Conservation (phyloP, 2,797 vertebrate species). For the Austrolebias charrua region DNA sequence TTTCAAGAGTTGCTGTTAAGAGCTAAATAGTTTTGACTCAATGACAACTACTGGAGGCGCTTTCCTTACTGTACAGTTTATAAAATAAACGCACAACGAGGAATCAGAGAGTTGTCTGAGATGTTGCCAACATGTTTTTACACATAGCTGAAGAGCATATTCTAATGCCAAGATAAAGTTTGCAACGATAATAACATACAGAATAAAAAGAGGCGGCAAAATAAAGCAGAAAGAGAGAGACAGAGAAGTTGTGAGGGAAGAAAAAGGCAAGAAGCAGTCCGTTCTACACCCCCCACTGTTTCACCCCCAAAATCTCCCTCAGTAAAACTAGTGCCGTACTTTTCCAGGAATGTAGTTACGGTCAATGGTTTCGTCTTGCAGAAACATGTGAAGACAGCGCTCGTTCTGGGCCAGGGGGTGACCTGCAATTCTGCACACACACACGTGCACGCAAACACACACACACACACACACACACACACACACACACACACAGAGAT, state of each 20-base stretch:
- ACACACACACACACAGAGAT: constrained; percentile 7
- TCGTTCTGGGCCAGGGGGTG: constrained; percentile 99
- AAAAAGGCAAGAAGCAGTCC: constrained; percentile 45
- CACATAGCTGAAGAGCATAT: constrained; percentile 29
- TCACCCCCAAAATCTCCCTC: constrained; percentile 45
- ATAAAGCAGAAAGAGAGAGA: constrained; percentile 45
- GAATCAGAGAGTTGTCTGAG: constrained; percentile 34
- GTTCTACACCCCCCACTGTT: constrained; percentile 34
- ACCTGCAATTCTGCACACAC: constrained; percentile 96
- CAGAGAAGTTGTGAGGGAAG: constrained; percentile 28
- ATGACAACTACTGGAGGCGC: constrained; percentile 21
- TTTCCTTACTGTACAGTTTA: constrained; percentile 46
- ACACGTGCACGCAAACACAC: too few relatives aligned
- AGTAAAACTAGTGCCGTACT: constrained; percentile 92
- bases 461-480: constrained; percentile 29
- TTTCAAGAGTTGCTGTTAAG: constrained; percentile 36
- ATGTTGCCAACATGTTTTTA: constrained; percentile 27
- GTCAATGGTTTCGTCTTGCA: constrained; percentile 97
- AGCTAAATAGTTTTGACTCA: constrained; percentile 30
- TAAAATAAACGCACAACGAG: constrained; percentile 48
- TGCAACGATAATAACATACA: constrained; percentile 33
- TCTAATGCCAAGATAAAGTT: constrained; percentile 36
- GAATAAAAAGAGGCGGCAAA: constrained; percentile 52
- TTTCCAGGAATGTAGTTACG: constrained; percentile 95
- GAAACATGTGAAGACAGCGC: constrained; percentile 99